A percentile compares a stretch with the other conserved stretches of the same genome.
phyloP scores from a whole-genome alignment of 2,113 vertebrate genomes.

The Silurus glanis region DNA sequence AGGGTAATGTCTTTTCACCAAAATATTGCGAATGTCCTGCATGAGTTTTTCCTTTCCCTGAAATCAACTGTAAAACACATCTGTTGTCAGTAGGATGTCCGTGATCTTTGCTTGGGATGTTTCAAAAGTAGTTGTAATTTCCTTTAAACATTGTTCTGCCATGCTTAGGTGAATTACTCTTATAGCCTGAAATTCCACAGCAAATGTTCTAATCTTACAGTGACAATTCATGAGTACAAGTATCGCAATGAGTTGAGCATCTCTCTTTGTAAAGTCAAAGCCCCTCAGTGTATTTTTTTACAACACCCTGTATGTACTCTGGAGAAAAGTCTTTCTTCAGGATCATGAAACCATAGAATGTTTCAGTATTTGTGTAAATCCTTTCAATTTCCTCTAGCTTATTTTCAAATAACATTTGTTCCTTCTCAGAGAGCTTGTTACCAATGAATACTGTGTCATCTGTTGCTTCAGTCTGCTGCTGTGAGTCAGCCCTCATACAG shows the following conservation, averaged over 20 bases:
- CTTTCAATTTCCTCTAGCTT: constrained; percentile 78
- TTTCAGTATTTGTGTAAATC: constrained; percentile 69
- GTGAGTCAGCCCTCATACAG: constrained; percentile 77
- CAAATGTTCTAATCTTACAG: constrained; percentile 64
- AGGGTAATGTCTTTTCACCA: constrained; percentile 70
- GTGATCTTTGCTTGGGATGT: constrained; percentile 69
- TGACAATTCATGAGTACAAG: constrained; percentile 74
- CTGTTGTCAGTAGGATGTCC: constrained; percentile 65
- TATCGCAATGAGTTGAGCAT: constrained; percentile 76
- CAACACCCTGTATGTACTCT: constrained; percentile 76
- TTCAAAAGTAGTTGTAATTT: constrained; percentile 64
- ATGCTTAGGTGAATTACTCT: constrained; percentile 75
- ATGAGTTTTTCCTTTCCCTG: constrained; percentile 74
- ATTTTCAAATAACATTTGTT: constrained; percentile 74
- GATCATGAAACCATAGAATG: constrained; percentile 87
- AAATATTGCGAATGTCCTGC: constrained; percentile 70
- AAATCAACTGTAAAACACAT: constrained; percentile 67
- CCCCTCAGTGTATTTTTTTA: constrained; percentile 75
- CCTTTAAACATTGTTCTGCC: constrained; percentile 70
- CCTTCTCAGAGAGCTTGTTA: constrained; percentile 70
- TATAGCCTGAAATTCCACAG: constrained; percentile 66
- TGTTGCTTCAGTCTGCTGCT: constrained; percentile 40
- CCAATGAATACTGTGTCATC: constrained; percentile 58
- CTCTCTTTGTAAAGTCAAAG: constrained; percentile 65
- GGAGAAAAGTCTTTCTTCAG: constrained; percentile 79